Conservation (phyloP, 2,888 invertebrate species). For the Drosophila basisetae region DNA sequence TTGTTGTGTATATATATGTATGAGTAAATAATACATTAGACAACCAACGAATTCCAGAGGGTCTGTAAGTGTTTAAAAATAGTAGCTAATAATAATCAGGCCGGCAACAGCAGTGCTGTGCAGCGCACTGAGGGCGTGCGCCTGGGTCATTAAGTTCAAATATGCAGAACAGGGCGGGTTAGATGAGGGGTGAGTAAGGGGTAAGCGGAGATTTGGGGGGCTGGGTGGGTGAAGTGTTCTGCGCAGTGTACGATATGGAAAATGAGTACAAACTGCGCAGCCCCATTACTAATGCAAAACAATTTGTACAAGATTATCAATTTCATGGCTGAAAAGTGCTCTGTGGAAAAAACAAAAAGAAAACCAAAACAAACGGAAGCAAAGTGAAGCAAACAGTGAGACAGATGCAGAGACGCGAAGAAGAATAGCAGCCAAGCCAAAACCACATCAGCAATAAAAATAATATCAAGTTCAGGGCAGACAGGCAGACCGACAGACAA, state of each 20-base stretch:
- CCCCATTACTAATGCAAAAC: conserved; percentile 72
- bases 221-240: conserved; percentile 21
- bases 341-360: conserved; percentile 12
- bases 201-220: background rate
- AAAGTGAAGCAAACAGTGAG: conserved; percentile 15
- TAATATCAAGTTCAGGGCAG: conserved; percentile 60
- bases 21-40: background rate
- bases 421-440: conserved; percentile 12
- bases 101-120: conserved; percentile 24
- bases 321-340: conserved; percentile 62
- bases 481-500: conserved; percentile 21
- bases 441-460: conserved; percentile 22
- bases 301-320: conserved; percentile 69
- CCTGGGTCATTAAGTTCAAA: conserved; percentile 58
- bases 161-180: conserved; percentile 7
- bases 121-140: conserved; percentile 54
- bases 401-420: background rate
- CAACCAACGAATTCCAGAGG: conserved; percentile 57
- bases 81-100: conserved; percentile 59
- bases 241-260: conserved; percentile 23
- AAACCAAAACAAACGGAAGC: conserved; percentile 20
- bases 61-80: conserved; percentile 70
- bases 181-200: background rate
- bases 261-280: conserved; percentile 65
- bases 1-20: background rate